Evolutionary conservation across 2,888 invertebrate species (phyloP).

Genomic region (Lissocephala sabroskyi): DNA sequence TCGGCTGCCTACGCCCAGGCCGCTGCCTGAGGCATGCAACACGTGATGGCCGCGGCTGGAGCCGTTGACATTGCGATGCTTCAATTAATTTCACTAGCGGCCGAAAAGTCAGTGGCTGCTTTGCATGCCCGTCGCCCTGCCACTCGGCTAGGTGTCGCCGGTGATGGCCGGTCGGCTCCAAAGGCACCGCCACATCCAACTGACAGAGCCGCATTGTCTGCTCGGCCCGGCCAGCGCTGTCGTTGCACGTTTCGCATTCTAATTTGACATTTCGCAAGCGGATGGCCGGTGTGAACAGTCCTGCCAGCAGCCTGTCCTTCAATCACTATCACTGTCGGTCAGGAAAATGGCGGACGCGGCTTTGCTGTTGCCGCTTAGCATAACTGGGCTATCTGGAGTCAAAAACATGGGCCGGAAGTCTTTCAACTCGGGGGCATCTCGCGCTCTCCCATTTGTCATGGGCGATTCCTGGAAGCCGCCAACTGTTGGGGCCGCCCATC

Average conservation of each 20-base stretch:
- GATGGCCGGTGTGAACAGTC: constrained; percentile 47
- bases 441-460: not conserved
- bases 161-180: constrained; percentile 26
- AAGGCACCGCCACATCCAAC: constrained; percentile 67
- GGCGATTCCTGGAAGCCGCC: constrained; percentile 39
- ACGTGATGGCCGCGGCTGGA: constrained; percentile 50
- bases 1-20: constrained; percentile 52
- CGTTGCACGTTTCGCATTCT: constrained; percentile 70
- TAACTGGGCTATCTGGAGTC: constrained; percentile 28
- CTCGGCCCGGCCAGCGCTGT: no score
- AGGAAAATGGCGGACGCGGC: constrained; percentile 44
- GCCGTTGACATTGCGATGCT: constrained; percentile 62
- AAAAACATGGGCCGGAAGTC: constrained; percentile 41
- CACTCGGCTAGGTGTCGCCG: constrained; percentile 12
- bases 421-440: constrained; percentile 20
- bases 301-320: constrained; percentile 60
- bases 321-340: constrained; percentile 58
- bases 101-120: constrained; percentile 28
- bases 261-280: constrained; percentile 60
- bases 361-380: constrained; percentile 2
- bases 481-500: constrained; percentile 32
- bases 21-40: constrained; percentile 55
- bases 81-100: constrained; percentile 55
- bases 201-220: no score
- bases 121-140: constrained; percentile 44